phyloP scores from a whole-genome alignment of 1,140 invertebrate species.

The Drosophila tristis region DNA sequence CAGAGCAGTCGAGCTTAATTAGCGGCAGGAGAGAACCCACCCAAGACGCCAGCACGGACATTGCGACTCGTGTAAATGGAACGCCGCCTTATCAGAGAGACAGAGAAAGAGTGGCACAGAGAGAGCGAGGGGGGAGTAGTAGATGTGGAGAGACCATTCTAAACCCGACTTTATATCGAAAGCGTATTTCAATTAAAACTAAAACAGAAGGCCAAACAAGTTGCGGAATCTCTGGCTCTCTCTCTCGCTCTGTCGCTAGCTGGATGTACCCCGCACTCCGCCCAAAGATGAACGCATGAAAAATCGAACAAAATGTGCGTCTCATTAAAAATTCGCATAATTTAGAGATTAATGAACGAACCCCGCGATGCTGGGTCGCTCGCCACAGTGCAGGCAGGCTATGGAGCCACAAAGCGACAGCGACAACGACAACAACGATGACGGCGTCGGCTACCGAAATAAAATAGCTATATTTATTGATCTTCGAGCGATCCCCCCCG shows the following conservation, averaged over 20 bases:
- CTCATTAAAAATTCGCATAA: conserved; percentile 83
- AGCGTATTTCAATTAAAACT: conserved; percentile 82
- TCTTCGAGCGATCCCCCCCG: conserved; percentile 3
- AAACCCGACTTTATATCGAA: conserved; percentile 71
- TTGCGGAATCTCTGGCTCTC: conserved; percentile 26
- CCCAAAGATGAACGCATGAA: conserved; percentile 55
- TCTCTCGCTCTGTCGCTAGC: no score
- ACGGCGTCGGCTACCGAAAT: conserved; percentile 72
- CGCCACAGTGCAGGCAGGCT: no score
- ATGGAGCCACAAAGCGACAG: conserved; percentile 44
- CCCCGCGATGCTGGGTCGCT: no score
- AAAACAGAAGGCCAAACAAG: conserved; percentile 73
- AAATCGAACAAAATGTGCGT: conserved; percentile 81
- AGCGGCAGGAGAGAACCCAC: conserved; percentile 62
- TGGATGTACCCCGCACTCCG: no score
- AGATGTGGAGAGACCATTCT: conserved; percentile 47
- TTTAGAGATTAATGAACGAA: conserved; percentile 80
- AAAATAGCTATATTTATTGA: conserved; percentile 78
- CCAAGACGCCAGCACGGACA: conserved; percentile 50
- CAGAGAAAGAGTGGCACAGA: conserved; percentile 25
- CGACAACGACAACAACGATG: conserved; percentile 54
- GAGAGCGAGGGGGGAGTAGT: conserved; percentile 9
- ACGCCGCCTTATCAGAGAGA: conserved; percentile 71
- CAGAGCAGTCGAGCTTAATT: conserved; percentile 63
- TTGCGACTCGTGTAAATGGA: conserved; percentile 72